Conservation (phyloP, 35 echinoderm and acorn worm species). For the Stichopus chloronotus region DNA sequence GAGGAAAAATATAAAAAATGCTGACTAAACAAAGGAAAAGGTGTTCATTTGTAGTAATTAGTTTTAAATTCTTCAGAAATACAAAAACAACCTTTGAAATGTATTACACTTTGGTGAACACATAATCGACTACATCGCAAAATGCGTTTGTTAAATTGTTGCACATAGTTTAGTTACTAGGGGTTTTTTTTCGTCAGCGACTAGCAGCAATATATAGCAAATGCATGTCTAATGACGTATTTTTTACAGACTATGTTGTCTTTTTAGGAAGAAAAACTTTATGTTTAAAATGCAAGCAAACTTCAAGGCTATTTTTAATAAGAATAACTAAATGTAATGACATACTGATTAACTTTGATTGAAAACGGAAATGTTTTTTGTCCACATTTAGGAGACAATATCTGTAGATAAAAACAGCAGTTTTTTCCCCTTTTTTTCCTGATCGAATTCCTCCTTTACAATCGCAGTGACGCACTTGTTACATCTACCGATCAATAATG, state of each 20-base stretch:
- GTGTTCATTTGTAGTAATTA: too few relatives aligned
- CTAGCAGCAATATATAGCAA: too few relatives aligned
- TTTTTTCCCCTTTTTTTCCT: neutral
- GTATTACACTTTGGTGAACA: too few relatives aligned
- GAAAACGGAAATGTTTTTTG: constrained; percentile 36
- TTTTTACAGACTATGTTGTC: neutral
- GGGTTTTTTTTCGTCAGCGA: too few relatives aligned
- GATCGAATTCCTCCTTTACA: neutral
- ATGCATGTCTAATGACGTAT: too few relatives aligned
- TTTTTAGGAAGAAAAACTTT: neutral
- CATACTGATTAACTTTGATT: constrained; percentile 19
- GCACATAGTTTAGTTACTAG: too few relatives aligned
- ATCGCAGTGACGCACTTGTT: constrained; percentile 15
- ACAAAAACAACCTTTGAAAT: too few relatives aligned
- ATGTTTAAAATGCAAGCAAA: neutral
- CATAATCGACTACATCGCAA: too few relatives aligned
- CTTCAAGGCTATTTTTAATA: neutral
- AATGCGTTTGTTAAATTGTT: too few relatives aligned
- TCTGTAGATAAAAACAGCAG: neutral
- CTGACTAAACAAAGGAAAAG: too few relatives aligned
- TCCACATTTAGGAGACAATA: neutral
- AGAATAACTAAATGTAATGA: neutral
- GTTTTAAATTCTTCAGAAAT: too few relatives aligned
- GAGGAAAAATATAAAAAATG: too few relatives aligned
- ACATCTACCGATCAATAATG: neutral